Evolutionary conservation across 1,140 invertebrate species (phyloP).

Genomic region (Temnothorax longispinosus): DNA sequence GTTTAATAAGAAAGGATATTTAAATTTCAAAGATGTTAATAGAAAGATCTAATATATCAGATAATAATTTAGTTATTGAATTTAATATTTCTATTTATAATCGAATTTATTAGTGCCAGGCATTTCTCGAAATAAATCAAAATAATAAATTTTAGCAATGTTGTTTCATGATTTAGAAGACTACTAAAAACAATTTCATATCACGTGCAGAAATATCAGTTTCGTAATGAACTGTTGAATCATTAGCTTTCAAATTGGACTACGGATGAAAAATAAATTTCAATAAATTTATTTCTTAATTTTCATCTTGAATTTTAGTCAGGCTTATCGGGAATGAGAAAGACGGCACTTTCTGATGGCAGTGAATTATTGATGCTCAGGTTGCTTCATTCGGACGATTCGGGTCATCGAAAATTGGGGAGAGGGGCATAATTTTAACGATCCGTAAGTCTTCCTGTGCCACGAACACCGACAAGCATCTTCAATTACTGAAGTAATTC

Average conservation of each 20-base stretch:
- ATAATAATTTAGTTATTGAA: neutral
- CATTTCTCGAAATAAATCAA: neutral
- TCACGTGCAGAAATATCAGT: too few species aligned
- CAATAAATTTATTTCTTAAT: neutral
- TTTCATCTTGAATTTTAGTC: neutral
- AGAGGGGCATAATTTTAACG: slow-evolving; percentile 29
- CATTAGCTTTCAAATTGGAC: neutral
- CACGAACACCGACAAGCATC: neutral
- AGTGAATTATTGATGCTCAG: slow-evolving; percentile 39
- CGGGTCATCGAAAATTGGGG: slow-evolving; percentile 39
- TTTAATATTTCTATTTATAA: slow-evolving; percentile 9
- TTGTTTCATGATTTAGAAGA: neutral
- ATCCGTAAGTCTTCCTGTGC: slow-evolving; percentile 29
- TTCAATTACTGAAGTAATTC: slow-evolving; percentile 41
- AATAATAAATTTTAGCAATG: neutral
- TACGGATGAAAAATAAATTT: slow-evolving; percentile 23
- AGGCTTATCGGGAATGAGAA: neutral
- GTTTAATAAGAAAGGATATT: neutral
- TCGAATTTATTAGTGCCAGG: neutral
- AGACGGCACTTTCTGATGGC: slow-evolving; percentile 10
- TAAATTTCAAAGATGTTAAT: neutral
- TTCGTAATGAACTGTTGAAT: neutral
- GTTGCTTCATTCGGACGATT: slow-evolving; percentile 25
- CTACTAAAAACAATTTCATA: neutral
- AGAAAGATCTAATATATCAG: neutral